These are phyloP conservation scores for Trissoscelio sp. DNA, from an alignment of 2,888 invertebrate genomes.

Conservation along the genomic window DNA sequence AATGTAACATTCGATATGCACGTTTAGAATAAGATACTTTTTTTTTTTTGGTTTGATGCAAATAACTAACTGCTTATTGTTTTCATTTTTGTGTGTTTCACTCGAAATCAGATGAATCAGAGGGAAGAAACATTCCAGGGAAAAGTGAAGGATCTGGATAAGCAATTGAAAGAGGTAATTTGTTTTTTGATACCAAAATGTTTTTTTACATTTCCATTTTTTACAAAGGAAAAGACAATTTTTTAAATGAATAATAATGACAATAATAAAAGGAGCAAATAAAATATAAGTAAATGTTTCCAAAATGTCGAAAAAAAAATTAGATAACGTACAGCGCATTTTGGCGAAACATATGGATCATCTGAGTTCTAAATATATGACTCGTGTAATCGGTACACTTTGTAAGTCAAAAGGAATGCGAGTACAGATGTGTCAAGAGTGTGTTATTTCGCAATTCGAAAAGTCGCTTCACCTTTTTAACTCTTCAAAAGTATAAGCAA, in stretches of 20 bases:
- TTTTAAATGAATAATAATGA: too few relatives aligned
- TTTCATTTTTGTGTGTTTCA: conserved; percentile 82
- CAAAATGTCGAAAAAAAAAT: conserved; percentile 18
- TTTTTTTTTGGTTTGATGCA: conserved; percentile 56
- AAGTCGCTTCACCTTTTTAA: conserved; percentile 36
- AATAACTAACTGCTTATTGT: conserved; percentile 78
- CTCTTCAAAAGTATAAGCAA: conserved; percentile 14
- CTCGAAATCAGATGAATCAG: conserved; percentile 92
- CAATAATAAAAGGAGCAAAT: too few relatives aligned
- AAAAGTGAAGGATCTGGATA: conserved; percentile 95
- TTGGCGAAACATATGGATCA: conserved; percentile 63
- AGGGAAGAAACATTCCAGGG: conserved; percentile 97
- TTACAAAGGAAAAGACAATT: too few relatives aligned
- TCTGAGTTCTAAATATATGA: conserved; percentile 66
- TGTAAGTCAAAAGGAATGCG: conserved; percentile 65
- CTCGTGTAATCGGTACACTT: conserved; percentile 61
- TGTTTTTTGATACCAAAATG: neutral
- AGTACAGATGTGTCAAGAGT: conserved; percentile 59
- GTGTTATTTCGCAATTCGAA: conserved; percentile 53
- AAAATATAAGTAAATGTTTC: neutral
- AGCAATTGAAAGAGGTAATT: conserved; percentile 96
- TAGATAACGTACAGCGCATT: conserved; percentile 40
- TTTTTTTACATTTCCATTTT: conserved; percentile 7
- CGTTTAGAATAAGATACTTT: conserved; percentile 53
- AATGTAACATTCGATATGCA: conserved; percentile 54